phyloP scores from a whole-genome alignment of 2,888 invertebrate species.

The Phortica magna region DNA sequence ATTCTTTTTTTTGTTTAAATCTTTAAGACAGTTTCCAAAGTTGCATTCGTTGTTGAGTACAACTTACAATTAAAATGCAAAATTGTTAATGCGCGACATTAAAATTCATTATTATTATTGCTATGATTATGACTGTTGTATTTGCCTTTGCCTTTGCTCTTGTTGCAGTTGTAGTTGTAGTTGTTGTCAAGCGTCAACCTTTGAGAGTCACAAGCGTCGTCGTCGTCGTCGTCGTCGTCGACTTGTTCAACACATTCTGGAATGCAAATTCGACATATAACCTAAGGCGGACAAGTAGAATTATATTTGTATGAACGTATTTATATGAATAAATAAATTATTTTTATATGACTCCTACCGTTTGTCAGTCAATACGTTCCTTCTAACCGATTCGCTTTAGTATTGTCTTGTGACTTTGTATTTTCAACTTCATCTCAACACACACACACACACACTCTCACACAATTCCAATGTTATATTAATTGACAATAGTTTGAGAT shows the following conservation, averaged over 20 bases:
- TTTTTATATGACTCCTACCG: neutral
- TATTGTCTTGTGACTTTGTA: neutral
- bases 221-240: no score
- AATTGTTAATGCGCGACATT: conserved; percentile 71
- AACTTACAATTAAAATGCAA: conserved; percentile 70
- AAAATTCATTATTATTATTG: conserved; percentile 72
- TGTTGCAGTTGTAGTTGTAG: conserved; percentile 30
- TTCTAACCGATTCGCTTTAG: neutral
- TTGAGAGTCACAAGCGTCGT: no score
- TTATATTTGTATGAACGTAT: neutral
- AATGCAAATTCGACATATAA: conserved; percentile 50
- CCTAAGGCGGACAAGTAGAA: conserved; percentile 38
- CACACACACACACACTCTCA: neutral
- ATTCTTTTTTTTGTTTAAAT: no score
- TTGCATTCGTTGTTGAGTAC: conserved; percentile 41
- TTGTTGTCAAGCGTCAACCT: conserved; percentile 12
- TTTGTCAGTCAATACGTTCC: neutral
- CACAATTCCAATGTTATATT: conserved; percentile 61
- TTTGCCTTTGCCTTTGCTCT: conserved; percentile 43
- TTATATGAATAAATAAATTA: neutral
- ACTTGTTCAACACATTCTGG: conserved; percentile 41
- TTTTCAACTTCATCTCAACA: neutral
- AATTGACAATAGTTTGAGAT: conserved; percentile 72
- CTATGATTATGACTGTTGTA: conserved; percentile 60
- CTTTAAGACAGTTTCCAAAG: conserved; percentile 19